Evolutionary conservation across 2,797 vertebrate genomes (phyloP).

Genomic region (Hyperoplus immaculatus): DNA sequence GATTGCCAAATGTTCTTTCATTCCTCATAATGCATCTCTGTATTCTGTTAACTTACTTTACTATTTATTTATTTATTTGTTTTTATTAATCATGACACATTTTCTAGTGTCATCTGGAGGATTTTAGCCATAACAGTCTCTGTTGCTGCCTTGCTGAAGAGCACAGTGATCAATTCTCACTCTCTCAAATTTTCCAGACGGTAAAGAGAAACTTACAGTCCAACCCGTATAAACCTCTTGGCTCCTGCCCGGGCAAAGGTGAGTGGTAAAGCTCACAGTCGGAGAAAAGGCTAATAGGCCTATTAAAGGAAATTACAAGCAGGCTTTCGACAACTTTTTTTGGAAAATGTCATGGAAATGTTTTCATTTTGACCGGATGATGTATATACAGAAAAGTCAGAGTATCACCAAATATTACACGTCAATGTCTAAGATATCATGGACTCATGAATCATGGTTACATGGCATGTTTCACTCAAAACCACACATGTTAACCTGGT

Average conservation of each 20-base stretch:
- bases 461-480: no score
- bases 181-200: slow-evolving; percentile 52
- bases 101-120: neutral
- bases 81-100: no score
- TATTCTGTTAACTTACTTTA: neutral
- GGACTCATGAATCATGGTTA: no score
- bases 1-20: slow-evolving; percentile 26
- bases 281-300: neutral
- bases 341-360: neutral
- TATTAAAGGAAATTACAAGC: neutral
- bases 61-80: neutral
- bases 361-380: neutral
- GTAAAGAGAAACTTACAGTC: slow-evolving; percentile 8
- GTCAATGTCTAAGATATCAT: no score
- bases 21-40: neutral
- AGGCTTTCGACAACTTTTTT: neutral
- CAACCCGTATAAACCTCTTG: slow-evolving; percentile 30
- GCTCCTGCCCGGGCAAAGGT: slow-evolving; percentile 21
- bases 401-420: neutral
- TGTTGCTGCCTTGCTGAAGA: slow-evolving; percentile 10
- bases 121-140: neutral
- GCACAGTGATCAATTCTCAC: slow-evolving; percentile 37
- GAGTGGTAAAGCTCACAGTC: neutral
- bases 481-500: no score
- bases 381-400: neutral